Evolutionary conservation across 2,888 invertebrate species (phyloP).

Genomic region (Trypoxylon attenuatum): DNA sequence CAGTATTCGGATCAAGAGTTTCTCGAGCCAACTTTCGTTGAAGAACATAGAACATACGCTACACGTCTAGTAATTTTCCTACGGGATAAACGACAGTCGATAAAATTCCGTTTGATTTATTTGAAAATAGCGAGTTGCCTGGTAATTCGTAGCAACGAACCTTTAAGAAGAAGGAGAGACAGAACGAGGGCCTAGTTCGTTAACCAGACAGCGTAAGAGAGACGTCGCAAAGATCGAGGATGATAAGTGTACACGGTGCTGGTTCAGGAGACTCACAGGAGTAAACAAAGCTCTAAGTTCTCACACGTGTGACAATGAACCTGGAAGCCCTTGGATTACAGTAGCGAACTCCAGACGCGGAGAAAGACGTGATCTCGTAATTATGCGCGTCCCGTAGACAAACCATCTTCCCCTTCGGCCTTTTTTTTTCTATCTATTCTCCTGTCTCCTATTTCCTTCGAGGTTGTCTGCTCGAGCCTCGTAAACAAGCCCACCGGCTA

Average conservation of each 20-base stretch:
- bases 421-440: not conserved
- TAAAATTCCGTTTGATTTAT: not conserved
- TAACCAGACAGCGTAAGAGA: constrained; percentile 58
- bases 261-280: constrained; percentile 37
- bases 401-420: constrained; percentile 36
- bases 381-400: constrained; percentile 59
- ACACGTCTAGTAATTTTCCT: too few species aligned
- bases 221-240: constrained; percentile 58
- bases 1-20: too few species aligned
- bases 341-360: constrained; percentile 50
- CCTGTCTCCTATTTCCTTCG: not conserved
- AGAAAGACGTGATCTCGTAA: constrained; percentile 60
- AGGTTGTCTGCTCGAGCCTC: not conserved
- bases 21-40: too few species aligned
- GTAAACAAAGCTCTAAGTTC: constrained; percentile 65
- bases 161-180: not conserved
- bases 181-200: constrained; percentile 53
- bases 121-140: not conserved
- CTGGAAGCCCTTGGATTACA: constrained; percentile 56
- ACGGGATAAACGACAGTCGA: too few species aligned
- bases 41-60: too few species aligned
- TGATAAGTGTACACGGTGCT: constrained; percentile 52
- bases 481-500: not conserved
- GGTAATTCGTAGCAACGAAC: not conserved
- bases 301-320: constrained; percentile 65